phyloP scores from a whole-genome alignment of 2,888 invertebrate genomes.

The Lepidochrysops patricia region DNA sequence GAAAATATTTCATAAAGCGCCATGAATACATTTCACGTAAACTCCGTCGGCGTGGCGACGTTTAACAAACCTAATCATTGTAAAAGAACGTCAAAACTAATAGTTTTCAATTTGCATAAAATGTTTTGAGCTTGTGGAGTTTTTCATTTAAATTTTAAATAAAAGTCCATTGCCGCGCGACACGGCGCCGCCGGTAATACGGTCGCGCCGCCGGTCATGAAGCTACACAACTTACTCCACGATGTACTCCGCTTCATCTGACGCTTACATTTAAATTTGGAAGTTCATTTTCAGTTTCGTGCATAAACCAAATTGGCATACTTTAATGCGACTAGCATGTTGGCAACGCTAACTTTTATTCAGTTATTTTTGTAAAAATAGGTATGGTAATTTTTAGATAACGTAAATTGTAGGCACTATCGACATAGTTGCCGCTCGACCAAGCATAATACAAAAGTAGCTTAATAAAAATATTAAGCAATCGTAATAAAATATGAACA shows the following conservation, averaged over 20 bases:
- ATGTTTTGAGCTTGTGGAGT: conserved; percentile 3
- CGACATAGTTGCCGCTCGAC: no score
- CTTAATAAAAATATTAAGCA: no score
- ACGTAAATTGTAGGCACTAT: background rate
- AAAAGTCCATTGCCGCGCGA: conserved; percentile 16
- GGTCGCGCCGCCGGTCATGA: conserved; percentile 13
- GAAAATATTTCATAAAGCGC: background rate
- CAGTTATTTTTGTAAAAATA: background rate
- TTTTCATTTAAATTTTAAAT: conserved; percentile 13
- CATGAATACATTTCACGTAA: background rate
- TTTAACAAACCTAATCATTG: conserved; percentile 12
- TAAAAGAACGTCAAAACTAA: conserved; percentile 6
- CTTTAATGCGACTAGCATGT: conserved; percentile 20
- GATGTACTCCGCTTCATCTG: conserved; percentile 18
- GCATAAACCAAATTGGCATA: conserved; percentile 8
- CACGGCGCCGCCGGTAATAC: conserved; percentile 17
- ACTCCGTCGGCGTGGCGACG: background rate
- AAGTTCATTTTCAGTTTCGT: conserved; percentile 22
- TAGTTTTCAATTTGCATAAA: conserved; percentile 10
- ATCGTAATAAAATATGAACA: background rate
- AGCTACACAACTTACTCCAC: conserved; percentile 19
- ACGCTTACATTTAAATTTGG: conserved; percentile 20
- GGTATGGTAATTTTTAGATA: background rate
- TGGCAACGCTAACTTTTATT: background rate
- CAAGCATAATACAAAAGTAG: no score